These are phyloP conservation scores for Monochamus alternatus DNA, from an alignment of 2,888 invertebrate species.

Conservation along the genomic window DNA sequence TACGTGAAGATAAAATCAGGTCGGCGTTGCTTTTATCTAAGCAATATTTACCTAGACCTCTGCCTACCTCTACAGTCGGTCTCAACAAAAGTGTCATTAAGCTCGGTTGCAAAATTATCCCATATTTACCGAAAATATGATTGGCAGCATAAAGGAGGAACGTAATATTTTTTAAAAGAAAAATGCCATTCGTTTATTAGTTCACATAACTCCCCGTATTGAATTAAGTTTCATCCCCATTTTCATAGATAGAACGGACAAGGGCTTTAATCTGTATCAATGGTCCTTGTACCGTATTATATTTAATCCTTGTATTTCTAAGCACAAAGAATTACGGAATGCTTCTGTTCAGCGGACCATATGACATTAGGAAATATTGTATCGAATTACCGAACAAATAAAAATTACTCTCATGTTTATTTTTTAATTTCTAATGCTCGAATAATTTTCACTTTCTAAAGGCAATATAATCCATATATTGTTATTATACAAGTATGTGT, in stretches of 20 bases:
- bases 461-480: constrained; percentile 39
- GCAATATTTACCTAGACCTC: constrained; percentile 39
- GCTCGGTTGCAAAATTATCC: constrained; percentile 58
- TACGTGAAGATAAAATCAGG: constrained; percentile 43
- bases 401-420: constrained; percentile 58
- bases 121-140: constrained; percentile 56
- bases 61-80: constrained; percentile 39
- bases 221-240: constrained; percentile 64
- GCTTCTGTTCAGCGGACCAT: constrained; percentile 66
- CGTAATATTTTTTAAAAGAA: constrained; percentile 62
- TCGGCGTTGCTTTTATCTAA: constrained; percentile 40
- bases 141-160: constrained; percentile 66
- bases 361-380: constrained; percentile 66
- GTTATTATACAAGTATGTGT: constrained; percentile 47
- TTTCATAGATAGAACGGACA: constrained; percentile 63
- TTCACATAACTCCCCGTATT: constrained; percentile 49
- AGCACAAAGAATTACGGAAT: constrained; percentile 67
- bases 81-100: constrained; percentile 52
- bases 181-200: constrained; percentile 61
- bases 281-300: constrained; percentile 64
- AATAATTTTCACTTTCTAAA: constrained; percentile 57
- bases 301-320: constrained; percentile 63
- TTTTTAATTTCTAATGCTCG: constrained; percentile 57
- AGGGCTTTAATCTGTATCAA: constrained; percentile 65
- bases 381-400: constrained; percentile 64